Evolutionary conservation across 1,140 invertebrate genomes (phyloP).

Genomic region (Pectinophora gossypiella): DNA sequence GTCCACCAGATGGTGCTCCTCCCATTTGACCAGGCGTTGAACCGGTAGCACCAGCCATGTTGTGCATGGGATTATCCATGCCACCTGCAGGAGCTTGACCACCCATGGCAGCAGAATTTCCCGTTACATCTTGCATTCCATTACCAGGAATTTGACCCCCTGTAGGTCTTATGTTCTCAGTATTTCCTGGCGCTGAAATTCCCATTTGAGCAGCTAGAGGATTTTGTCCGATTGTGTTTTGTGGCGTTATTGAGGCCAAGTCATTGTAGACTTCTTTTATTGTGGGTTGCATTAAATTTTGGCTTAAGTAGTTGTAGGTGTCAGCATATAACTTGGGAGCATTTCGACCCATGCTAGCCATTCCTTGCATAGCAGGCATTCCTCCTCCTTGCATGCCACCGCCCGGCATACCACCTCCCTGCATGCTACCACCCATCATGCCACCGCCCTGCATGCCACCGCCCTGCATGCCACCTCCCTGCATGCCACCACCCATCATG

Average conservation of each 20-base stretch:
- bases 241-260: slow-evolving; percentile 45
- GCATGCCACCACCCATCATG: background rate
- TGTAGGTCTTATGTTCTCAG: background rate
- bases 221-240: slow-evolving; percentile 49
- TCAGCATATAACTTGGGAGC: slow-evolving; percentile 52
- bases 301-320: slow-evolving; percentile 50
- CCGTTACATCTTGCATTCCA: background rate
- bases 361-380: background rate
- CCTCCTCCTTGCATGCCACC: background rate
- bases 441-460: background rate
- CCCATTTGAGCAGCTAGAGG: slow-evolving; percentile 39
- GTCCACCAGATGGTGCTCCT: background rate
- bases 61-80: too few species aligned
- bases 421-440: background rate
- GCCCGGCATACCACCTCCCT: background rate
- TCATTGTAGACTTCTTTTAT: slow-evolving; percentile 61
- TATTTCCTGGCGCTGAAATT: slow-evolving; percentile 10
- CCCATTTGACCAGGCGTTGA: background rate
- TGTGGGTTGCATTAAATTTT: slow-evolving; percentile 56
- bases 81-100: too few species aligned
- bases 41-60: background rate
- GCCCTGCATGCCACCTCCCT: background rate
- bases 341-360: slow-evolving; percentile 11
- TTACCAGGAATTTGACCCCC: background rate
- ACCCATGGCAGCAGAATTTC: background rate